A percentile compares a stretch with the other conserved stretches of the same genome.
phyloP scores from a whole-genome alignment of 2,113 vertebrate species.

The Orcinus orca region DNA sequence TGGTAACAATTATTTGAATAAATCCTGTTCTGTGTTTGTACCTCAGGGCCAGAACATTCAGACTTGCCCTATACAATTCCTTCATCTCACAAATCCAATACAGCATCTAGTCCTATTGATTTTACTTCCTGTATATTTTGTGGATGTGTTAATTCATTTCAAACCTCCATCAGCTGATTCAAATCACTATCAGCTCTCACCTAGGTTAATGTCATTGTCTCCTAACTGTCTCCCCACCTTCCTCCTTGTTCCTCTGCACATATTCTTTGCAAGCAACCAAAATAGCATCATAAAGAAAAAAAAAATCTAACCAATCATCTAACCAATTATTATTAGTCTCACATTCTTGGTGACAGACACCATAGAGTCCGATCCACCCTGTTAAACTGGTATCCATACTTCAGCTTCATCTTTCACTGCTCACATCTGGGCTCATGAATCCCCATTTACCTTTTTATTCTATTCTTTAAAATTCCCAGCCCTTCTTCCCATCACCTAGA shows the following conservation, averaged over 20 bases:
- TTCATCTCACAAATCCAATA: background rate
- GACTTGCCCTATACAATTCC: background rate
- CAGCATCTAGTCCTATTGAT: background rate
- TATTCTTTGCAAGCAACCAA: background rate
- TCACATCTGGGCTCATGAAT: background rate
- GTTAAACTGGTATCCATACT: accelerated
- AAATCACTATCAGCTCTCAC: background rate
- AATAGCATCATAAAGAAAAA: background rate
- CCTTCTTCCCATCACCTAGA: background rate
- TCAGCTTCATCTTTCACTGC: background rate
- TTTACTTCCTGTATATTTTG: background rate
- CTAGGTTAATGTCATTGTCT: background rate
- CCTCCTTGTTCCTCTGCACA: background rate
- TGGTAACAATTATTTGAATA: background rate
- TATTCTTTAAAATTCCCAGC: background rate
- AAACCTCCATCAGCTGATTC: background rate
- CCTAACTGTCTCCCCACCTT: background rate
- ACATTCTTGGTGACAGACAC: background rate
- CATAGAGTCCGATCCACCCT: accelerated
- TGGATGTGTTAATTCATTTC: background rate
- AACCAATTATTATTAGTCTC: background rate
- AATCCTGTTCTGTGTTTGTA: background rate
- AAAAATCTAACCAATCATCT: background rate
- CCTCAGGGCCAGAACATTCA: background rate
- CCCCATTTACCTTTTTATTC: background rate